Conservation (phyloP, 2,888 invertebrate species). For the Ochropleura leucogaster region DNA sequence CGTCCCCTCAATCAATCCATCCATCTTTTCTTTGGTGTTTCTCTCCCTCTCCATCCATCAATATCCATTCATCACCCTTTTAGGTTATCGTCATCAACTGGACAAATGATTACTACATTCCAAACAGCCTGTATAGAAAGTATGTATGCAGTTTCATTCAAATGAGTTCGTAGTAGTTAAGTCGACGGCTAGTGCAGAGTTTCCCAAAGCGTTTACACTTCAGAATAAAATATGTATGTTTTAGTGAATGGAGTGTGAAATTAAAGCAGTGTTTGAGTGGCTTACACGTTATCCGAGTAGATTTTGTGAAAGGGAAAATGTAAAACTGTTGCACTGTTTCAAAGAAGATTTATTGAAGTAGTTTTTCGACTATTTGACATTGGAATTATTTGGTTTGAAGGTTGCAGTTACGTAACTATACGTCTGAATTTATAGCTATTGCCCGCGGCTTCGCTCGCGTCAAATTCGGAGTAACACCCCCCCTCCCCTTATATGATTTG, state of each 20-base stretch:
- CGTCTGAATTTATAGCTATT: neutral
- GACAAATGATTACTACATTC: neutral
- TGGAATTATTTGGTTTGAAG: neutral
- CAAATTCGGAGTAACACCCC: too few species aligned
- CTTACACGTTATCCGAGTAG: conserved; percentile 38
- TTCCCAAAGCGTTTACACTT: conserved; percentile 65
- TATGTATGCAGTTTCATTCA: conserved; percentile 56
- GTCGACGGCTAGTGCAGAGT: conserved; percentile 50
- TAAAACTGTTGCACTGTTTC: conserved; percentile 22
- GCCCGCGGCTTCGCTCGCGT: too few species aligned
- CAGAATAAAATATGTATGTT: conserved; percentile 62
- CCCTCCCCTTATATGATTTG: too few species aligned
- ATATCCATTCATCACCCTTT: too few species aligned
- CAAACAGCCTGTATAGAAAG: conserved; percentile 39
- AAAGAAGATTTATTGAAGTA: neutral
- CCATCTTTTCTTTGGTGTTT: too few species aligned
- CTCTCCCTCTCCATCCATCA: too few species aligned
- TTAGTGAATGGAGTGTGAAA: conserved; percentile 53
- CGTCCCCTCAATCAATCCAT: too few species aligned
- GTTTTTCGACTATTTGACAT: neutral
- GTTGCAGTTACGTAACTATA: neutral
- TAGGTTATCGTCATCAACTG: neutral
- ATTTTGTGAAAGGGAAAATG: conserved; percentile 37
- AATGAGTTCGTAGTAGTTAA: conserved; percentile 66
- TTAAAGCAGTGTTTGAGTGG: conserved; percentile 44